Percentiles rank a stretch among this genome's conserved stretches.
Conservation (phyloP, 1,140 invertebrate genomes). For the Apis laboriosa region DNA sequence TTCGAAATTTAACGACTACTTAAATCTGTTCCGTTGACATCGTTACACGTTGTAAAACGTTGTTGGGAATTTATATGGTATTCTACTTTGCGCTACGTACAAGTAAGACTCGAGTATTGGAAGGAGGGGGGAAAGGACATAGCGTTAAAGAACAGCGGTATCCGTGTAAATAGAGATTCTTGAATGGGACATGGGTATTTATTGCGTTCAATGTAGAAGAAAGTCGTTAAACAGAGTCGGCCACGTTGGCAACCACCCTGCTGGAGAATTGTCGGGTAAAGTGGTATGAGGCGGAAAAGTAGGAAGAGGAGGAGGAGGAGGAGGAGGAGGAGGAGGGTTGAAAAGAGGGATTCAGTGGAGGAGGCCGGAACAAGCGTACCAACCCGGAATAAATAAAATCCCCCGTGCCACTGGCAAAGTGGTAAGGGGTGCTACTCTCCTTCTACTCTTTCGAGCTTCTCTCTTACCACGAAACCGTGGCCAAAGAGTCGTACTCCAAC, state of each 20-base stretch:
- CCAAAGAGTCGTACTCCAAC: conserved; percentile 55
- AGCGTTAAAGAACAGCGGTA: conserved; percentile 33
- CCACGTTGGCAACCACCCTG: conserved; percentile 66
- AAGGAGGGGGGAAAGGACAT: neutral
- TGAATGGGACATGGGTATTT: conserved; percentile 67
- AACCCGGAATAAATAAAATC: conserved; percentile 75
- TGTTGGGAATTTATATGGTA: neutral
- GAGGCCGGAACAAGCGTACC: conserved; percentile 71
- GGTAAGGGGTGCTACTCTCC: conserved; percentile 49
- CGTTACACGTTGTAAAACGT: neutral
- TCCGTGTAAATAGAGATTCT: conserved; percentile 57
- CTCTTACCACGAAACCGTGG: conserved; percentile 49
- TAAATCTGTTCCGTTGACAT: too few relatives aligned
- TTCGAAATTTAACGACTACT: neutral
- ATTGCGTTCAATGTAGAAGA: conserved; percentile 65
- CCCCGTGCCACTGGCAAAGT: conserved; percentile 52
- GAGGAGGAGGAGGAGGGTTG: conserved; percentile 54
- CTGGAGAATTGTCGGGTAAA: conserved; percentile 64
- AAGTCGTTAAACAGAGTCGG: conserved; percentile 67
- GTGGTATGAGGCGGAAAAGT: conserved; percentile 44
- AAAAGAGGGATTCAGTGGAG: conserved; percentile 68
- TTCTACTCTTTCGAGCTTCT: conserved; percentile 38
- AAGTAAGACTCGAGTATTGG: neutral
- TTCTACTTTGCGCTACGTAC: neutral
- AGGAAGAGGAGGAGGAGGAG: conserved; percentile 37